Percentiles rank a stretch among this genome's conserved stretches.
Evolutionary conservation across 2,113 vertebrate genomes (phyloP).

Genomic region (Alces alces): DNA sequence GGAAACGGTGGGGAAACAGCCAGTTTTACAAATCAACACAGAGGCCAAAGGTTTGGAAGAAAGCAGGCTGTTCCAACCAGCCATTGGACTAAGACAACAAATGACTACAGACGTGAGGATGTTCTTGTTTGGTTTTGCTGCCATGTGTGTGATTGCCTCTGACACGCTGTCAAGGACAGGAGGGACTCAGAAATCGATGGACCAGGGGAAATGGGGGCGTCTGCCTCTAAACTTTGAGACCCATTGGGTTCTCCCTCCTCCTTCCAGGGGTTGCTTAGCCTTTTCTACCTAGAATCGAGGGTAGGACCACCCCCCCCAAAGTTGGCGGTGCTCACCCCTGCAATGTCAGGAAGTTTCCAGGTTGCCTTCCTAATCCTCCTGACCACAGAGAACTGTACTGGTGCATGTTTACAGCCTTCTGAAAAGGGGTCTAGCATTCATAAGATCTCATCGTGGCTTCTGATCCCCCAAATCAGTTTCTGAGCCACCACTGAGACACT

Average conservation of each 20-base stretch:
- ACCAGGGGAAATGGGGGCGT: neutral
- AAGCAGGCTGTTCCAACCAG: neutral
- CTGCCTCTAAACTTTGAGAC: neutral
- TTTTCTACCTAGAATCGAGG: neutral
- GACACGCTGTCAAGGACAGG: no score
- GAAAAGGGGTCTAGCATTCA: neutral
- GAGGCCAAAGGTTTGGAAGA: neutral
- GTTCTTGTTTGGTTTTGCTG: neutral
- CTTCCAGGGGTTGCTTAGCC: neutral
- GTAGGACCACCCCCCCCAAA: neutral
- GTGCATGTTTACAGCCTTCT: neutral
- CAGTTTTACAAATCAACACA: neutral
- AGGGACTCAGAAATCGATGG: neutral
- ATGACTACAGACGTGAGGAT: neutral
- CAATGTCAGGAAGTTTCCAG: neutral
- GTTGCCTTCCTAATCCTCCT: neutral
- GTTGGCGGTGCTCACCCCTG: neutral
- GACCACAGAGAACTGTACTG: neutral
- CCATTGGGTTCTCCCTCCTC: neutral
- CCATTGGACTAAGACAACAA: neutral
- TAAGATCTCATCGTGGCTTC: neutral
- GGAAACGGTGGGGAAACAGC: neutral
- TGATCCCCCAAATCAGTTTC: neutral
- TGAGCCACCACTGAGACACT: neutral
- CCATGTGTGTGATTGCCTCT: accelerated